Evolutionary conservation across 2,888 invertebrate species (phyloP), one percentile per base, ranked within the genome.

Genomic region (Sepiola atlantica): DNA sequence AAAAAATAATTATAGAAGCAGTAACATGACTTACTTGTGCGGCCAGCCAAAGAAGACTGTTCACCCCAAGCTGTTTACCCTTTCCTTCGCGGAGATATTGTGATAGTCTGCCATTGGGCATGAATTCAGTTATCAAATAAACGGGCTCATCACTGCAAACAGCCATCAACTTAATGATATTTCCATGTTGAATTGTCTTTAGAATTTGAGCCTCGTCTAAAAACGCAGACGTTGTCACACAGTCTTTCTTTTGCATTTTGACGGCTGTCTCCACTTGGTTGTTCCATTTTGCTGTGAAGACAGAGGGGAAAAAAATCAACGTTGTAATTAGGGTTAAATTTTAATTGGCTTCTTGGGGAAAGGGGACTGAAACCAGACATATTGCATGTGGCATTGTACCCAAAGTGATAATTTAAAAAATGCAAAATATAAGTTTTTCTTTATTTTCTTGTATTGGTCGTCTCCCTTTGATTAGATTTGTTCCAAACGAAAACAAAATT

Each of bases 251-350:
- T 94, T 99, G 98, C 8, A 99, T 99, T 98, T 99, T 99, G n/a
- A 99, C 99, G 55, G 99, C 99, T 94, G 99, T 99, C 98, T 99
- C 99, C 95, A 98, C 99, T 97, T 98, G 98, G 97, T 99, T 98
- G 96, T 99, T 97, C 99, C 99, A 99, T 97, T 99, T 99, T 35
- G 98, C 98, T 98, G 96, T 94, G 95, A 95, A 45, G 92, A 90
- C 90, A 8, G n/a, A 77, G 10, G n/a, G 1, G 10, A 77, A 61
- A 10, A 28, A 61, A 28, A 18, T 20, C 21, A 24, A 24, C 6
- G 28, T 61, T 28, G n/a, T n/a, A n/a, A 45, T 45, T 10, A 24
- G 24, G 61, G 61, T 61, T 6, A 24, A 2, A 28, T 28, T 28
- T 45, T 45, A 45, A 4, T 2, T 45, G 2, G 45, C 8, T 45